phyloP scores from a whole-genome alignment of 1,140 invertebrate genomes.

The Calycopis cecrops region DNA sequence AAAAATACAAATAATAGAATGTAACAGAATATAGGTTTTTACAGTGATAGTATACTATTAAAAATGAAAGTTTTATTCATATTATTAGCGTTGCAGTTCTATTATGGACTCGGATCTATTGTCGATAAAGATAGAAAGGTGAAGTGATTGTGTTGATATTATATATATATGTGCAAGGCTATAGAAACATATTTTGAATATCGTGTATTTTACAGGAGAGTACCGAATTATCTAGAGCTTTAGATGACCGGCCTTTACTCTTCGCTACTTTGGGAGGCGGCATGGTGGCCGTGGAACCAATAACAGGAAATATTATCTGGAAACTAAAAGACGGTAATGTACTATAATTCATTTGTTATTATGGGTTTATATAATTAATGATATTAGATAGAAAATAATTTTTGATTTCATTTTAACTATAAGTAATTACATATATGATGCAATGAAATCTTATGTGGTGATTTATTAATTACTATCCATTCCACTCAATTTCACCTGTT shows the following conservation, averaged over 20 bases:
- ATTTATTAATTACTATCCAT: too few relatives aligned
- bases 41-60: conserved; percentile 10
- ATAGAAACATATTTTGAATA: conserved; percentile 28
- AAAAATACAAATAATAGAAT: conserved; percentile 22
- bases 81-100: conserved; percentile 41
- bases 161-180: conserved; percentile 36
- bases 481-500: too few relatives aligned
- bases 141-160: conserved; percentile 33
- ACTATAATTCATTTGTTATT: not conserved
- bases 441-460: too few relatives aligned
- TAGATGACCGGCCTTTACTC: conserved; percentile 83
- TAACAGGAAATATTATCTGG: conserved; percentile 91
- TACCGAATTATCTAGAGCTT: conserved; percentile 80
- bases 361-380: not conserved
- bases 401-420: too few relatives aligned
- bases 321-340: conserved; percentile 89
- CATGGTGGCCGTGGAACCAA: conserved; percentile 88
- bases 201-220: conserved; percentile 67
- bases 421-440: too few relatives aligned
- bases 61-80: conserved; percentile 49
- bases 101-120: conserved; percentile 36
- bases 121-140: conserved; percentile 57
- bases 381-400: too few relatives aligned
- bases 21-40: conserved; percentile 23
- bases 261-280: conserved; percentile 94